These are phyloP conservation scores for Cheiracanthium punctorium DNA, from an alignment of 2,888 invertebrate genomes.

Conservation along the genomic window DNA sequence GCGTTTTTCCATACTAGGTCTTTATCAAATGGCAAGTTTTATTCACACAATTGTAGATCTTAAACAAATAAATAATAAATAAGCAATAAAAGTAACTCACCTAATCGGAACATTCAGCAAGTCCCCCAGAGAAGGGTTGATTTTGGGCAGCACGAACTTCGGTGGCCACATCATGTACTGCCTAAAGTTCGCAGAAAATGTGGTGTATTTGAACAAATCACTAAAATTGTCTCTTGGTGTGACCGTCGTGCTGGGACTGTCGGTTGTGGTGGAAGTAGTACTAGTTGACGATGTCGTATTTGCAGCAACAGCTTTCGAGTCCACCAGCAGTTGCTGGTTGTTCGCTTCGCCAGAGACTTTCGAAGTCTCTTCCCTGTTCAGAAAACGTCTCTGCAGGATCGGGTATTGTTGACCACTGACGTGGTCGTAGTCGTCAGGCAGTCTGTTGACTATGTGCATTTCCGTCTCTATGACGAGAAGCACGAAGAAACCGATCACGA, in stretches of 20 bases:
- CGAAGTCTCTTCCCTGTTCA: conserved; percentile 53
- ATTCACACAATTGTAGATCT: too few relatives aligned
- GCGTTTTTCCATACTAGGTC: too few relatives aligned
- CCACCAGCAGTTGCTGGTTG: neutral
- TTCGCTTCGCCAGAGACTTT: conserved; percentile 50
- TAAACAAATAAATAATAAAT: too few relatives aligned
- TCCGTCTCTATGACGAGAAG: conserved; percentile 39
- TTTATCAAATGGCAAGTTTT: too few relatives aligned
- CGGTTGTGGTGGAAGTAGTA: neutral
- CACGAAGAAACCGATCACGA: conserved; percentile 15
- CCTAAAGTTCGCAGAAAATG: conserved; percentile 31
- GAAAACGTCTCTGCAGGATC: conserved; percentile 54
- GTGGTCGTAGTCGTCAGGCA: conserved; percentile 17
- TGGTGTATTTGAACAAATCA: conserved; percentile 47
- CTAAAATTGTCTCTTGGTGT: conserved; percentile 41
- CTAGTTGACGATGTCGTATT: neutral
- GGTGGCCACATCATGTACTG: conserved; percentile 59
- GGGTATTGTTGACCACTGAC: conserved; percentile 19
- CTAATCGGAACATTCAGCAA: conserved; percentile 31
- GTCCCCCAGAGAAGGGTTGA: conserved; percentile 43
- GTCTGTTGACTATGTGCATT: conserved; percentile 12
- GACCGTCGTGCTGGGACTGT: conserved; percentile 8
- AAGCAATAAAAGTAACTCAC: conserved; percentile 29
- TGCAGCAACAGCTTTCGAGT: neutral
- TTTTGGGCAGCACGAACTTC: conserved; percentile 20